Evolutionary conservation across 2,888 invertebrate species (phyloP), one percentile per base, ranked within the genome.

Genomic region (Stenurella melanura): DNA sequence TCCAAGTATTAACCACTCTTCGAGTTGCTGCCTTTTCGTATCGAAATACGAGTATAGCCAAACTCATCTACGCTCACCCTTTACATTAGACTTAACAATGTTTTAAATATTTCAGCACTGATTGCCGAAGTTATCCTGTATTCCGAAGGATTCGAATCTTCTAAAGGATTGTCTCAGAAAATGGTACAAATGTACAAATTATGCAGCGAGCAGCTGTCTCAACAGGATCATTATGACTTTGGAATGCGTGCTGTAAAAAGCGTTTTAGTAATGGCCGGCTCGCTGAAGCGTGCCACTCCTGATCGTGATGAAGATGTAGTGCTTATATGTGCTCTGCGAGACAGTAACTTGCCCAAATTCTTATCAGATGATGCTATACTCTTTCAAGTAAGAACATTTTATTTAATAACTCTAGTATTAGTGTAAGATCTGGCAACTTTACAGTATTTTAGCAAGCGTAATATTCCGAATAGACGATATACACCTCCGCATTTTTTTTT

Each of bases 161-260:
- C 97, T 0, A 96, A 94, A 87, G 92, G 93, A 3, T 90, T 97
- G n/a, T 96, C 97, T 0, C 94, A 95, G 86, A 97, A 97, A 89
- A 97, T 97, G 96, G 95, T 96, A 0, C 94, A 96, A 88, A 96
- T 97, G 96, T 97, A 97, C 90, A 96, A 96, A 85, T 90, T 97
- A 6, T 96, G 96, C 85, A 96, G 96, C 84, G 97, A 97, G 87
- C 97, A 97, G 87, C 91, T 97, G 1, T 97, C 96, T 0, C 96
- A 97, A 83, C 97, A 97, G 86, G 95, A 97, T 86, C 97, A 97
- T 86, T 97, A 97, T 86, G 97, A 97, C 89, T 97, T 97, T 85
- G 96, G 96, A 54, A 97, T 97, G 97, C 92, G 98, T 80, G 97
- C 98, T 0, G 97, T 98, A 0, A 98, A 98, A 87, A 97, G 95